A percentile compares a stretch with the other conserved stretches of the same genome.
Evolutionary conservation across 2,888 invertebrate genomes (phyloP).

Genomic region (Volucella inflata): DNA sequence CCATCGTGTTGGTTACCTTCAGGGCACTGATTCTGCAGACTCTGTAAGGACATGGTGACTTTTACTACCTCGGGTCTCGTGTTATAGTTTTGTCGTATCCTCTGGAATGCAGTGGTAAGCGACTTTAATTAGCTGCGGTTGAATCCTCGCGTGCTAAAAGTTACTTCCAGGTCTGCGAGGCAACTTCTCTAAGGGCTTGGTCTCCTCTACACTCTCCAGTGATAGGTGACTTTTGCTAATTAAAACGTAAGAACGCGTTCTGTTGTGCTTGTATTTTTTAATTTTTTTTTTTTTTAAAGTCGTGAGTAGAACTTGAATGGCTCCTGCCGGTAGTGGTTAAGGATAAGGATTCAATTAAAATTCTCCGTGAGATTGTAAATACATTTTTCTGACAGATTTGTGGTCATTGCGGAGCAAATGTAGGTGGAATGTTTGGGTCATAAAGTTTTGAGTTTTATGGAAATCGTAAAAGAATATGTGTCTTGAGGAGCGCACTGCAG

Average conservation of each 20-base stretch:
- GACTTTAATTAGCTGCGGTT: slow-evolving; percentile 44
- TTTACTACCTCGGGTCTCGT: slow-evolving; percentile 33
- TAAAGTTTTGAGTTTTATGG: too few relatives aligned
- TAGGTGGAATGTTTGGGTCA: too few relatives aligned
- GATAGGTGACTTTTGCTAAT: slow-evolving; percentile 57
- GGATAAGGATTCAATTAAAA: slow-evolving; percentile 30
- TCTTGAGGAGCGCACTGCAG: too few relatives aligned
- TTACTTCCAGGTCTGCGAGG: slow-evolving; percentile 3
- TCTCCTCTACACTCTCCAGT: slow-evolving; percentile 22
- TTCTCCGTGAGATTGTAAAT: not conserved
- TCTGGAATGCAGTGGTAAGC: slow-evolving; percentile 4
- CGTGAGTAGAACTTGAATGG: slow-evolving; percentile 21
- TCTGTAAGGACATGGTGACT: slow-evolving; percentile 23
- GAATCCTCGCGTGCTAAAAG: slow-evolving; percentile 44
- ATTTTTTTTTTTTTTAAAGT: slow-evolving; percentile 23
- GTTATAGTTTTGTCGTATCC: slow-evolving; percentile 46
- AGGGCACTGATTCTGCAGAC: slow-evolving; percentile 8
- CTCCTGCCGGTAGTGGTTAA: not conserved
- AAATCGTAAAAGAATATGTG: too few relatives aligned
- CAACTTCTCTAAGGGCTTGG: not conserved
- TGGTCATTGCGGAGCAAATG: too few relatives aligned
- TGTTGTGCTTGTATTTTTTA: slow-evolving; percentile 27
- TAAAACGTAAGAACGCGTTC: slow-evolving; percentile 44
- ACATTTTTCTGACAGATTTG: too few relatives aligned
- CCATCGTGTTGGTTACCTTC: slow-evolving; percentile 43